These are phyloP conservation scores for Aurelia sp. DNA, from an alignment of 30 jellyfish, hydroid and myxozoan genomes.

Conservation along the genomic window DNA sequence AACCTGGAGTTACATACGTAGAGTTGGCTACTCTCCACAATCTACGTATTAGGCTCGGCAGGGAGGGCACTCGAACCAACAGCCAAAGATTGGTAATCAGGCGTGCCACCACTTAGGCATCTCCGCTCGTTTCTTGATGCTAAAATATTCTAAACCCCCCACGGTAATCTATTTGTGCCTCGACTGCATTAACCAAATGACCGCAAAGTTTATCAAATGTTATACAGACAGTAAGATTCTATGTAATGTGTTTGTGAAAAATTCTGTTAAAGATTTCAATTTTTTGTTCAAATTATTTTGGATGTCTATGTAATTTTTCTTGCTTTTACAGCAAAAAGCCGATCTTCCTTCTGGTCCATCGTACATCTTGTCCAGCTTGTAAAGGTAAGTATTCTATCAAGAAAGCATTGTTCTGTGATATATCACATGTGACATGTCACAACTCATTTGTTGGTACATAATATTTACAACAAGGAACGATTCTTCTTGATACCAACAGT, in stretches of 20 bases:
- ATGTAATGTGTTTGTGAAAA: not conserved
- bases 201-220: too few relatives aligned
- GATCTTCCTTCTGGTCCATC: slow-evolving; percentile 82
- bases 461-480: not conserved
- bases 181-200: too few relatives aligned
- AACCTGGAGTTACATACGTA: too few relatives aligned
- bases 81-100: too few relatives aligned
- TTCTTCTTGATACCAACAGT: too few relatives aligned
- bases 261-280: not conserved
- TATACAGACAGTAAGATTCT: not conserved
- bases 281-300: too few relatives aligned
- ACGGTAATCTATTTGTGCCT: not conserved
- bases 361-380: slow-evolving; percentile 97
- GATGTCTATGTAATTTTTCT: not conserved
- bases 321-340: slow-evolving; percentile 84
- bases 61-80: too few relatives aligned
- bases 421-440: not conserved
- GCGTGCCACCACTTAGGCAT: too few relatives aligned
- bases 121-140: too few relatives aligned
- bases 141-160: too few relatives aligned
- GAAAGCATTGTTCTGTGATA: not conserved
- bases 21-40: too few relatives aligned
- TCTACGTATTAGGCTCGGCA: too few relatives aligned
- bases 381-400: slow-evolving; percentile 59
- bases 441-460: not conserved